These are phyloP conservation scores for Penaeus chinensis DNA, from an alignment of 1,140 invertebrate genomes.

Conservation along the genomic window DNA sequence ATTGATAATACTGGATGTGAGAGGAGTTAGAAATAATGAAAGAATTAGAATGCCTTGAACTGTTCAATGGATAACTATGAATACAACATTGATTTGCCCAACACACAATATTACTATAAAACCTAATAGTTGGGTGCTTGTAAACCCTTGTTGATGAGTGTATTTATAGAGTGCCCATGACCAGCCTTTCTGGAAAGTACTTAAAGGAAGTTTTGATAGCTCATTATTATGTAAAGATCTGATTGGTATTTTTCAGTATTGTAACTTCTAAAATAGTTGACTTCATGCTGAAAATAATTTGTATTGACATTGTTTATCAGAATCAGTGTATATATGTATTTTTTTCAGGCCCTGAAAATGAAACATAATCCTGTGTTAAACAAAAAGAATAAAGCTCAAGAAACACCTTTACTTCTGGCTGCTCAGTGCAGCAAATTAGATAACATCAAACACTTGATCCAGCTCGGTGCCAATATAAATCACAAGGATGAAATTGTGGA, in stretches of 20 bases:
- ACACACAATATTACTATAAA: no score
- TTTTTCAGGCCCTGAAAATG: slow-evolving; percentile 43
- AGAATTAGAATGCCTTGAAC: no score
- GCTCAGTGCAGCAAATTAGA: slow-evolving; percentile 52
- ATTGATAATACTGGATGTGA: no score
- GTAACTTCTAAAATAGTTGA: not conserved
- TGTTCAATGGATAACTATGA: no score
- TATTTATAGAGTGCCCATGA: no score
- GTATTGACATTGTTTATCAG: not conserved
- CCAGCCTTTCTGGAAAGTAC: no score
- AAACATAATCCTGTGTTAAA: slow-evolving; percentile 37
- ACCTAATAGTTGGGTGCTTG: no score
- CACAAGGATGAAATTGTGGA: slow-evolving; percentile 36
- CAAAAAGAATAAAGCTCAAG: slow-evolving; percentile 38
- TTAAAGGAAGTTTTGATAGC: no score
- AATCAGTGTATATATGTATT: not conserved
- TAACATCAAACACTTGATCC: slow-evolving; percentile 44
- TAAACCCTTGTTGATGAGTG: no score
- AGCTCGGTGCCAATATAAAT: slow-evolving; percentile 44
- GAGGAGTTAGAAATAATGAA: no score
- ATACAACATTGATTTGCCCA: no score
- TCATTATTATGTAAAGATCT: no score
- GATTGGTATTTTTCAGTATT: not conserved
- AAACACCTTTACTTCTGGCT: slow-evolving; percentile 45
- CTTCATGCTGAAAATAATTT: not conserved